Percentiles rank a stretch among this genome's conserved stretches.
phyloP scores from a whole-genome alignment of 2,888 invertebrate species.

The Acanthosoma haemorrhoidale region DNA sequence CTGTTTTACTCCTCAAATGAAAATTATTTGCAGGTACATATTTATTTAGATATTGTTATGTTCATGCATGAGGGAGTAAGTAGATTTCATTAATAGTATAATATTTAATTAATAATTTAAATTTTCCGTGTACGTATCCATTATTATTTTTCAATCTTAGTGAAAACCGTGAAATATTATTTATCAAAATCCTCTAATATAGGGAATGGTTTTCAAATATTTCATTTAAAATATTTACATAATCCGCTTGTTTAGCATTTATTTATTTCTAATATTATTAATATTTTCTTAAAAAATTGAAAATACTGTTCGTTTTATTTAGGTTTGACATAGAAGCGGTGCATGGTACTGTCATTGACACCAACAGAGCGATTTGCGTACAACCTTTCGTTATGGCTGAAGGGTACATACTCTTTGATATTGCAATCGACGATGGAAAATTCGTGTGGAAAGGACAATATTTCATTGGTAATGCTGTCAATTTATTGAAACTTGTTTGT shows the following conservation, averaged over 20 bases:
- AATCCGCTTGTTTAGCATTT: background rate
- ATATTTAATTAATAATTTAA: too few species aligned
- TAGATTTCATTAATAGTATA: too few species aligned
- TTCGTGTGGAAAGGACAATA: slow-evolving; percentile 87
- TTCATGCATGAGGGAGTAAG: too few species aligned
- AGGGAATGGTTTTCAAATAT: background rate
- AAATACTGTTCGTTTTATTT: too few species aligned
- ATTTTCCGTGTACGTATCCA: too few species aligned
- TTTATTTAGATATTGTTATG: too few species aligned
- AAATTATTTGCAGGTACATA: slow-evolving; percentile 61
- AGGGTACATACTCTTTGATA: slow-evolving; percentile 80
- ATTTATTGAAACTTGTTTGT: background rate
- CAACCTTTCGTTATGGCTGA: slow-evolving; percentile 82
- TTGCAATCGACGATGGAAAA: slow-evolving; percentile 74
- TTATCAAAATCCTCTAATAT: too few species aligned
- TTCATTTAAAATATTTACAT: background rate
- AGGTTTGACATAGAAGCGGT: slow-evolving; percentile 79
- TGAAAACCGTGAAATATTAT: too few species aligned
- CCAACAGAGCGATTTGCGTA: slow-evolving; percentile 80
- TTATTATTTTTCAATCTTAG: too few species aligned
- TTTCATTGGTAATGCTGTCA: slow-evolving; percentile 68
- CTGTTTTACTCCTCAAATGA: slow-evolving; percentile 72
- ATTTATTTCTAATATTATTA: background rate
- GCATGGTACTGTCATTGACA: slow-evolving; percentile 67
- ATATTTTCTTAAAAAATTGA: too few species aligned